Evolutionary conservation across 2,888 invertebrate species (phyloP).

Genomic region (Muscina levida): DNA sequence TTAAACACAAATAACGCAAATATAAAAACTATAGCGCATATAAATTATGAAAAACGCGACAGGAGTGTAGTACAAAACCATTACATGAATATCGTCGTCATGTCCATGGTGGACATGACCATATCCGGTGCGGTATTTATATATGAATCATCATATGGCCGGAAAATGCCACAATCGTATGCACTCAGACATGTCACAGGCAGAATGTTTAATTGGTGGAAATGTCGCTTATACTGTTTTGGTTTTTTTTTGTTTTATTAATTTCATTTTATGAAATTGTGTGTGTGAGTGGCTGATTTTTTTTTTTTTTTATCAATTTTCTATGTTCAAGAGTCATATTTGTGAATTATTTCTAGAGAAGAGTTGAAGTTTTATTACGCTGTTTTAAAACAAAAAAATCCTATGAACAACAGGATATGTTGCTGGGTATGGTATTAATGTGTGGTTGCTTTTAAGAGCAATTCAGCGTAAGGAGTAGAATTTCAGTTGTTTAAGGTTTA

Average conservation of each 20-base stretch:
- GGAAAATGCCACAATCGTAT: slow-evolving; percentile 14
- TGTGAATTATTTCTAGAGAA: too few relatives aligned
- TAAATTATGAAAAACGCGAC: neutral
- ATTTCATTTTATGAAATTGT: neutral
- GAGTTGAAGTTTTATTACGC: too few relatives aligned
- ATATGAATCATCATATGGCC: neutral
- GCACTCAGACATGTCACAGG: slow-evolving; percentile 17
- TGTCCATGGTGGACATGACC: slow-evolving; percentile 24
- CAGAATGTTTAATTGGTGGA: slow-evolving; percentile 27
- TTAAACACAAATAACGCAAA: neutral
- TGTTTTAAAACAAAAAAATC: too few relatives aligned
- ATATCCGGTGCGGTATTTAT: slow-evolving; percentile 19
- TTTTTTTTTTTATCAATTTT: neutral
- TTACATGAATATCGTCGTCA: slow-evolving; percentile 18
- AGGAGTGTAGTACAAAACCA: slow-evolving; percentile 25
- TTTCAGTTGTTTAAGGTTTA: too few relatives aligned
- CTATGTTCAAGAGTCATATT: slow-evolving; percentile 14
- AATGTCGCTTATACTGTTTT: neutral
- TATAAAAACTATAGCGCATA: neutral
- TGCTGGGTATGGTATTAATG: too few relatives aligned
- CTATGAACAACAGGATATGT: too few relatives aligned
- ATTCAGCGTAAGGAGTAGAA: too few relatives aligned
- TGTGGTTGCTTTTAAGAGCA: too few relatives aligned
- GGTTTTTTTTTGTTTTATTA: slow-evolving; percentile 1
- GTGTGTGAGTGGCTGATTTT: neutral